Percentiles rank a stretch among this genome's conserved stretches.
phyloP scores from a whole-genome alignment of 2,888 invertebrate species.

The Pyrrhia umbra region DNA sequence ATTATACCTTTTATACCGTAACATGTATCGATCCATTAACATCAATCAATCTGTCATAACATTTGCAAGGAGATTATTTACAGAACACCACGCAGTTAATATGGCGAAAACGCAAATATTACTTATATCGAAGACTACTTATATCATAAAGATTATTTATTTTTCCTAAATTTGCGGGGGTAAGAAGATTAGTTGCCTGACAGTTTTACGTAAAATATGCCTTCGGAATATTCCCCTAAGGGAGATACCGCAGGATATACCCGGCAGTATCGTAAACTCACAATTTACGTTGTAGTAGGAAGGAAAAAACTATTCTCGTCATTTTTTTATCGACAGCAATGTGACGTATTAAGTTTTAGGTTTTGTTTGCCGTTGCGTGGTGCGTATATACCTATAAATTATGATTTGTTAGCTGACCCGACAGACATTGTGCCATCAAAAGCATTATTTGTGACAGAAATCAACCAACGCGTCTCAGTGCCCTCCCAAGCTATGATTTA shows the following conservation, averaged over 20 bases:
- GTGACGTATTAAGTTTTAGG: no score
- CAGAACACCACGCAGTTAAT: neutral
- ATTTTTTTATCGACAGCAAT: neutral
- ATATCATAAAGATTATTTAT: constrained; percentile 20
- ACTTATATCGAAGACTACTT: neutral
- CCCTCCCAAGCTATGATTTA: no score
- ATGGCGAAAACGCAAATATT: neutral
- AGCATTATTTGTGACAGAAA: no score
- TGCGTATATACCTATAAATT: no score
- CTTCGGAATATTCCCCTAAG: constrained; percentile 24
- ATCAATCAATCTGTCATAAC: neutral
- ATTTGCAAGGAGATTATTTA: neutral
- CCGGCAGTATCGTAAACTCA: constrained; percentile 40
- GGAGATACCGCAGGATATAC: constrained; percentile 28
- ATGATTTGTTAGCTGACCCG: neutral
- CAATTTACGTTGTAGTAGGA: constrained; percentile 29
- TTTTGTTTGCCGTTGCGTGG: no score
- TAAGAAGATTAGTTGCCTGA: constrained; percentile 31
- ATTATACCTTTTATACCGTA: no score
- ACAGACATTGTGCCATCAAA: no score
- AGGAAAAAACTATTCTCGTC: constrained; percentile 4
- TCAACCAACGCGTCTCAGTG: no score
- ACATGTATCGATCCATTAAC: neutral
- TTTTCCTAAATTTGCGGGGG: neutral
- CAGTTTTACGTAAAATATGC: constrained; percentile 38